Evolutionary conservation across 1,140 invertebrate species (phyloP), one percentile per base, ranked within the genome.

Genomic region (Trachymyrmex septentrionalis): DNA sequence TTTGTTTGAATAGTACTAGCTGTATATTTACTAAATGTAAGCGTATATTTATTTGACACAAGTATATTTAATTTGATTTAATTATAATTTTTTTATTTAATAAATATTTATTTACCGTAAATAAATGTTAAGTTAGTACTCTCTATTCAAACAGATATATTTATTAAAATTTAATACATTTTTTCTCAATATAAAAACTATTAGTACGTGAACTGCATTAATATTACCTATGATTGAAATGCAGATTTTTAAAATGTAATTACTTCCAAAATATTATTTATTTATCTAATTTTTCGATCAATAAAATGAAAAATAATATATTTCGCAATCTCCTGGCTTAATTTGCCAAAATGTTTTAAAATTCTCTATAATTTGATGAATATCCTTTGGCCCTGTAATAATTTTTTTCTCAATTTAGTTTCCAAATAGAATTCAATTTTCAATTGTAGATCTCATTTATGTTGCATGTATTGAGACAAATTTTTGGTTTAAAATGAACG

Each of bases 231-330:
- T 21, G 10, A 34, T 53, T 34, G 0, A 75, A 75, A 57, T 73
- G 19, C 9, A 55, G 2, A 71, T 12, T 72, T 34, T 16, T 34
- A 4, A 24, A 59, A 24, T 24, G 19, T 6, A 27, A 73, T 21
- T 73, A 21, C 2, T 75, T 59, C 7, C 24, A 7, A 24, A 38
- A 59, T 50, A 59, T 24, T 44, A 9, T n/a, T n/a, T 14, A 14
- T 12, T 73, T 34, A 27, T 1, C 6, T 9, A 73, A 72, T 57
- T 75, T 21, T n/a, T 21, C 12, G 9, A 55, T 53, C 9, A 24
- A 14, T 61, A 21, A n/a, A 55, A 73, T 73, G n/a, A 1, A 75
- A 24, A 63, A 77, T 61, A 27, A 76, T 38, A 57, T n/a, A 57
- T 59, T 75, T 24, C 5, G 0, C 3, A 72, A 75, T 24, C 30